phyloP scores from a whole-genome alignment of 1,140 invertebrate genomes.

The Hypsibius dujardini region DNA sequence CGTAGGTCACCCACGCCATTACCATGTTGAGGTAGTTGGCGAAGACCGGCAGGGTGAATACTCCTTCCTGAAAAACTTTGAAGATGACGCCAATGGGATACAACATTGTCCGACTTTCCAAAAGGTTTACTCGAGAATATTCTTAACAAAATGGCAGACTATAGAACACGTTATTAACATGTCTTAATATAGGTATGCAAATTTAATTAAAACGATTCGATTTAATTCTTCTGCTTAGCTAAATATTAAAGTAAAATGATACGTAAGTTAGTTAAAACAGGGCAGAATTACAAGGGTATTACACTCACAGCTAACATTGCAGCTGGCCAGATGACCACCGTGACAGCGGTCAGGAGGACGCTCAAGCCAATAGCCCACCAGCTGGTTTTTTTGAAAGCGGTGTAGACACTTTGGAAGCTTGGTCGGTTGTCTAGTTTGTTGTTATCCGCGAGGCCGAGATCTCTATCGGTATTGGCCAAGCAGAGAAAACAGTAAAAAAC shows the following conservation, averaged over 20 bases:
- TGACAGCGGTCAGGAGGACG: slow-evolving; percentile 23
- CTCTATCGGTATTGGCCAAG: slow-evolving; percentile 23
- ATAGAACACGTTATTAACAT: no score
- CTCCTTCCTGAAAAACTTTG: background rate
- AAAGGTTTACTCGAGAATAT: background rate
- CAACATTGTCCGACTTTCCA: background rate
- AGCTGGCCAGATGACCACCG: slow-evolving; percentile 30
- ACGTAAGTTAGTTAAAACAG: background rate
- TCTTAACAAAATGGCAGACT: background rate
- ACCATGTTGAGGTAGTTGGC: background rate
- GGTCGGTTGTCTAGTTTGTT: slow-evolving; percentile 29
- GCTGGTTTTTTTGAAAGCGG: slow-evolving; percentile 26
- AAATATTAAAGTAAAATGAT: background rate
- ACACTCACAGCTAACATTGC: slow-evolving; percentile 22
- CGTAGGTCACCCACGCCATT: background rate
- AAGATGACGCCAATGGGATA: background rate
- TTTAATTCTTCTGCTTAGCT: background rate
- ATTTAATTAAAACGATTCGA: background rate
- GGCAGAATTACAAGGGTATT: background rate
- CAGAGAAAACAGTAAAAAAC: no score
- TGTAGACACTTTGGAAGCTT: slow-evolving; percentile 26
- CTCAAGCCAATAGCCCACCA: slow-evolving; percentile 26
- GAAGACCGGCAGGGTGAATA: background rate
- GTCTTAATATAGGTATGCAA: no score
- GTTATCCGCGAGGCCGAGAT: slow-evolving; percentile 27